These are phyloP conservation scores for Platycercus adscitus DNA, from an alignment of 2,113 vertebrate genomes.

Conservation along the genomic window DNA sequence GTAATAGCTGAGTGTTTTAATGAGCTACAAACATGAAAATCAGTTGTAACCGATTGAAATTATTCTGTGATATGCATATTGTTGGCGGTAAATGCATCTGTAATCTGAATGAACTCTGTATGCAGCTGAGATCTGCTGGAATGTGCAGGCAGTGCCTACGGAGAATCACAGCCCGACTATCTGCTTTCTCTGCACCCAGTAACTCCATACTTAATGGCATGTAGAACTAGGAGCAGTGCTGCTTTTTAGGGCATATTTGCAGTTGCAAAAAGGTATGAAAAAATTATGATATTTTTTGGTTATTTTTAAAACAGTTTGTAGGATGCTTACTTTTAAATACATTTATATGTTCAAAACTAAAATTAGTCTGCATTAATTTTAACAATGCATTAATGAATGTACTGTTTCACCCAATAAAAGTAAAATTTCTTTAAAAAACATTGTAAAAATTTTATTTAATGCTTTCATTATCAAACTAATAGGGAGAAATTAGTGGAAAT, in stretches of 20 bases:
- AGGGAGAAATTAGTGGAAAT: not conserved
- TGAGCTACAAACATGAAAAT: not conserved
- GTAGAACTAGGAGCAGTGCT: not conserved
- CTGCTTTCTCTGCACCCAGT: not conserved
- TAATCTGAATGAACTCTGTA: not conserved
- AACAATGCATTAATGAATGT: not conserved
- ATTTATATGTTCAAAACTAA: not conserved
- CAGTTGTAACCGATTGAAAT: not conserved
- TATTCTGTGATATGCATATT: not conserved
- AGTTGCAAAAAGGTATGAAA: not conserved
- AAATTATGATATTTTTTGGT: accelerated
- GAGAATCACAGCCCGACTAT: not conserved
- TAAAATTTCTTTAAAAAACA: not conserved
- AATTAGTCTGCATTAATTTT: not conserved
- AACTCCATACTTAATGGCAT: not conserved
- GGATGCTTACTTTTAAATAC: not conserved
- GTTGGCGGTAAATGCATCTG: not conserved
- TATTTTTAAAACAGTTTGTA: not conserved
- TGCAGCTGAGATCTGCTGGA: not conserved
- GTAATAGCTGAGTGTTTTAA: not conserved
- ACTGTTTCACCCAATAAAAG: not conserved
- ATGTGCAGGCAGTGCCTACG: not conserved
- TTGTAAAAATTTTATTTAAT: not conserved
- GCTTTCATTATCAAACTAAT: not conserved
- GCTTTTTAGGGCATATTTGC: not conserved